Evolutionary conservation across 1,140 invertebrate genomes (phyloP).

Genomic region (Drosophila yakuba): DNA sequence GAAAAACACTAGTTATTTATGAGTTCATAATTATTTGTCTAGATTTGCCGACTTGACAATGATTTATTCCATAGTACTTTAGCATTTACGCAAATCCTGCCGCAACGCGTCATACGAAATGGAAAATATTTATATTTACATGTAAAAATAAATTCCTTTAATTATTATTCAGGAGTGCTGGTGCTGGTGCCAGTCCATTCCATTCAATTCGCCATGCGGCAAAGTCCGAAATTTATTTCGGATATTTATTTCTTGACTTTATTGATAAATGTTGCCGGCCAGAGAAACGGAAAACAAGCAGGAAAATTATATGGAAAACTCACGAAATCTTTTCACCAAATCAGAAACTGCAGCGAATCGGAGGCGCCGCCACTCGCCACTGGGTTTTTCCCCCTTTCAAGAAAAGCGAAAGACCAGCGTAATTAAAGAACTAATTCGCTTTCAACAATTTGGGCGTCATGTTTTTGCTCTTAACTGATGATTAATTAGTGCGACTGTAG

Average conservation of each 20-base stretch:
- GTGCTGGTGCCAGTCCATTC: not conserved
- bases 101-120: slow-evolving; percentile 2
- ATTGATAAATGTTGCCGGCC: slow-evolving; percentile 71
- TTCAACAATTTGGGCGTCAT: slow-evolving; percentile 63
- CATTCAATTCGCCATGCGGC: slow-evolving; percentile 32
- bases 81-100: slow-evolving; percentile 26
- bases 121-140: slow-evolving; percentile 28
- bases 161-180: slow-evolving; percentile 35
- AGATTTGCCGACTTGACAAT: not conserved
- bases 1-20: not conserved
- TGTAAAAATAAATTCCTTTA: slow-evolving; percentile 45
- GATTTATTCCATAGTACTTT: slow-evolving; percentile 19
- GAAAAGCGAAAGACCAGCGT: slow-evolving; percentile 10
- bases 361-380: slow-evolving; percentile 15
- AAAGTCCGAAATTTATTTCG: slow-evolving; percentile 49
- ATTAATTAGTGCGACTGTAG: slow-evolving; percentile 69
- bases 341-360: slow-evolving; percentile 41
- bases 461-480: slow-evolving; percentile 73
- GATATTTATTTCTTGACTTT: slow-evolving; percentile 67
- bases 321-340: slow-evolving; percentile 58
- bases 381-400: not conserved
- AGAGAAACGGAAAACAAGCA: slow-evolving; percentile 38
- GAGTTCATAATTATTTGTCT: not conserved
- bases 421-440: slow-evolving; percentile 74
- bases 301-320: slow-evolving; percentile 71